phyloP scores from a whole-genome alignment of 2,888 invertebrate genomes.

The Brassicogethes aeneus region DNA sequence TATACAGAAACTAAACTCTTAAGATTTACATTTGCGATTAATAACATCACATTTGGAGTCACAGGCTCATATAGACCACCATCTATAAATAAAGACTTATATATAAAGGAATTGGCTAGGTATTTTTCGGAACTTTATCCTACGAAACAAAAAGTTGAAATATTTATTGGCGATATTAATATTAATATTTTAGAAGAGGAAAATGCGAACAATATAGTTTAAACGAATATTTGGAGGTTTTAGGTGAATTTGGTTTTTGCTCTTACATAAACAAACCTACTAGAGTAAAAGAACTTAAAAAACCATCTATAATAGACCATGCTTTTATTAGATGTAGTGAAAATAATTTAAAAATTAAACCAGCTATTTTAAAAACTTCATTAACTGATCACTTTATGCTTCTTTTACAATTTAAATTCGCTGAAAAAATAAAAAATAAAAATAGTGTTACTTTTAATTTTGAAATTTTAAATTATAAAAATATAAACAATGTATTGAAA shows the following conservation, averaged over 20 bases:
- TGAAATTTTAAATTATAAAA: neutral
- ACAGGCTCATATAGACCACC: neutral
- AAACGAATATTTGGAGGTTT: neutral
- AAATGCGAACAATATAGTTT: neutral
- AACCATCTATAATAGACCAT: neutral
- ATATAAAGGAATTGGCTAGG: neutral
- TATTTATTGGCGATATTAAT: slow-evolving; percentile 2
- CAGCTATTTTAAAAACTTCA: neutral
- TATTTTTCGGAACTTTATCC: neutral
- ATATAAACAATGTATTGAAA: neutral
- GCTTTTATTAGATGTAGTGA: slow-evolving; percentile 1
- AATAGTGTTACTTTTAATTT: neutral
- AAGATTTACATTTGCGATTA: neutral
- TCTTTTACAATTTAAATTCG: too few species aligned
- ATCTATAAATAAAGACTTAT: neutral
- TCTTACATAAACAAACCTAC: slow-evolving; percentile 4
- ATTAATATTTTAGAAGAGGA: slow-evolving; percentile 1
- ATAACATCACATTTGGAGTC: neutral
- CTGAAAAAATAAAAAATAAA: slow-evolving; percentile 3
- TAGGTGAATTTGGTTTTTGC: slow-evolving; percentile 3
- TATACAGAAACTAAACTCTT: neutral
- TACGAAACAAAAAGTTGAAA: slow-evolving; percentile 1
- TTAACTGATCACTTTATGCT: neutral
- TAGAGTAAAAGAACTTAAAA: neutral
- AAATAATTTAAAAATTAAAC: neutral